Conservation (phyloP, 2,113 vertebrate species). For the Columba livia region DNA sequence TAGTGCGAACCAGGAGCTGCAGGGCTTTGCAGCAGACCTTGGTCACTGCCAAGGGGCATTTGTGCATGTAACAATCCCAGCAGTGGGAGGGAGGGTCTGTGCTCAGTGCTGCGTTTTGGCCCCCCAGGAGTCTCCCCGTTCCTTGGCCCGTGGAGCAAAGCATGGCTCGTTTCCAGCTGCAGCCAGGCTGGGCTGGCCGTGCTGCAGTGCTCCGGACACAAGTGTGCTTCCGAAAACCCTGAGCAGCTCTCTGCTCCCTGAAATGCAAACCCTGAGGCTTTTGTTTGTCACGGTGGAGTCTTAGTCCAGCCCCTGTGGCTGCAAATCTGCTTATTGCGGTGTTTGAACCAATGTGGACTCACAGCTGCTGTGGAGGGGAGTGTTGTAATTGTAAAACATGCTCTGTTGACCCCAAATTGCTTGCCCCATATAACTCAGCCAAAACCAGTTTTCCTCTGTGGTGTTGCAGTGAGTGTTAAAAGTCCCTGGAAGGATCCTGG, state of each 20-base stretch:
- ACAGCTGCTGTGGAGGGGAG: neutral
- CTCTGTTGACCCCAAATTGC: neutral
- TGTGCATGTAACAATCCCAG: neutral
- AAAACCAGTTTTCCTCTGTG: neutral
- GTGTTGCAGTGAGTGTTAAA: neutral
- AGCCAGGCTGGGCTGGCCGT: neutral
- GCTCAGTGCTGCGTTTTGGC: accelerated
- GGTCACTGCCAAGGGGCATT: accelerated
- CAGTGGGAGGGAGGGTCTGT: neutral
- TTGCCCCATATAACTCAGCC: neutral
- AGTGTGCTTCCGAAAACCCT: neutral
- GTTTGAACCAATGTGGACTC: neutral
- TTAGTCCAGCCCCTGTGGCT: neutral
- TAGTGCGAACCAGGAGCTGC: neutral
- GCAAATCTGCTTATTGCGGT: neutral
- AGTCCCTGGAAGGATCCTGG: neutral
- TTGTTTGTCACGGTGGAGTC: accelerated
- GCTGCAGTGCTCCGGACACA: too few relatives aligned
- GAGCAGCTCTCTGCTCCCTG: neutral
- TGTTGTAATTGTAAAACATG: accelerated
- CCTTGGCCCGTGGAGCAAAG: neutral
- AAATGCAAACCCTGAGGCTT: neutral
- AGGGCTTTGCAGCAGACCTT: neutral
- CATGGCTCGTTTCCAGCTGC: accelerated
- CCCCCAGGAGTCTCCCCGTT: neutral